Conservation (phyloP, 2,797 vertebrate species). For the Gila robusta region DNA sequence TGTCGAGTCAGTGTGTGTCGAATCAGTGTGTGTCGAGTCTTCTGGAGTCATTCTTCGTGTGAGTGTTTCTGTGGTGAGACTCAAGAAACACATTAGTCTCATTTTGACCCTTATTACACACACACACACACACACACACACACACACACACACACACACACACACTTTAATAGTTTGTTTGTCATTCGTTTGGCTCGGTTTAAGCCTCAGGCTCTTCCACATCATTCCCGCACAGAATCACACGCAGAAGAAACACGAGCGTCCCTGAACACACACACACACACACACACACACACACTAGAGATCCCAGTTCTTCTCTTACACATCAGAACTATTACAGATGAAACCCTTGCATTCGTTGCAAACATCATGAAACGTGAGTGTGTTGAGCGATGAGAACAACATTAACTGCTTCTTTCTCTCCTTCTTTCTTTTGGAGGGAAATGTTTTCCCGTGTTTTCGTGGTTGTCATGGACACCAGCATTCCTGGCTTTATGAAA, state of each 20-base stretch:
- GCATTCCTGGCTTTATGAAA: conserved; percentile 50
- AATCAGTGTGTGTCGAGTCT: background rate
- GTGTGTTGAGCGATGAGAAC: background rate
- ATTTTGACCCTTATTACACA: background rate
- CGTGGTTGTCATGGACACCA: conserved; percentile 47
- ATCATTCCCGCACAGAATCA: background rate
- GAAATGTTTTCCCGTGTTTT: conserved; percentile 57
- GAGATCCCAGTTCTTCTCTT: background rate
- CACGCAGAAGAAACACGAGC: background rate
- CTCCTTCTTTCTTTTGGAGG: conserved; percentile 16
- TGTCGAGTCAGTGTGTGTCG: too few relatives aligned
- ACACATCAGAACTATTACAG: background rate
- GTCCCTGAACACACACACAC: background rate
- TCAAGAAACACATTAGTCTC: conserved; percentile 18
- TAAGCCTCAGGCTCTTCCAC: conserved; percentile 7
- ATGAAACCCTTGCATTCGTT: background rate
- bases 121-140: background rate
- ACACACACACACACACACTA: too few relatives aligned
- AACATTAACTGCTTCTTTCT: conserved; percentile 18
- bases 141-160: background rate
- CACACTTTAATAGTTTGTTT: background rate
- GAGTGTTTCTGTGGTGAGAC: conserved; percentile 24
- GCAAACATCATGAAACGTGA: background rate
- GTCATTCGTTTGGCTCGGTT: background rate
- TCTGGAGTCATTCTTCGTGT: background rate